phyloP scores from a whole-genome alignment of 2,797 vertebrate genomes.

The Buceros bicornis region DNA sequence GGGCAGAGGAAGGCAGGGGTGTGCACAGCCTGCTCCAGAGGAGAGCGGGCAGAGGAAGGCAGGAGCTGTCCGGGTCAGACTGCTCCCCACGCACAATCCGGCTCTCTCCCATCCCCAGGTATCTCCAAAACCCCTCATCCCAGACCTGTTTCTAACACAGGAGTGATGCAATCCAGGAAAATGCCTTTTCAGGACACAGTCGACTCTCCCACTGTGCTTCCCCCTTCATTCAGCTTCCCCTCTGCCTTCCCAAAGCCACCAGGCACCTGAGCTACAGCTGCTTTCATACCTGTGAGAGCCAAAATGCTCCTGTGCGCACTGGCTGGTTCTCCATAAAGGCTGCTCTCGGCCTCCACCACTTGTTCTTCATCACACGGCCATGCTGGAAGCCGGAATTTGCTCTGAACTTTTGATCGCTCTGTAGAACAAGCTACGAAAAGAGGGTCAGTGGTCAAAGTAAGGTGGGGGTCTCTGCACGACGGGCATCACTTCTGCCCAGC shows the following conservation, averaged over 20 bases:
- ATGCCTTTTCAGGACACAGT: not conserved
- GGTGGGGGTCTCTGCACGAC: not conserved
- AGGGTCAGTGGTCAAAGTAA: not conserved
- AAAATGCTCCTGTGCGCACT: not conserved
- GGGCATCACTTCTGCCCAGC: not conserved
- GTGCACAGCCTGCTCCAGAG: not conserved
- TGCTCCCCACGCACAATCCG: not conserved
- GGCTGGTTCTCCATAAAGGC: accelerated
- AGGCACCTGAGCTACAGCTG: not conserved
- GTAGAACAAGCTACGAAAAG: not conserved
- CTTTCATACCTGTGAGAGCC: not conserved
- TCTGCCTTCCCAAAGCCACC: not conserved
- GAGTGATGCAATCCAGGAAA: not conserved
- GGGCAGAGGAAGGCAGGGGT: no score
- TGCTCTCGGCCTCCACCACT: not conserved
- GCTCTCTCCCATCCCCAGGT: not conserved
- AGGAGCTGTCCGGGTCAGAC: not conserved
- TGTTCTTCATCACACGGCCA: not conserved
- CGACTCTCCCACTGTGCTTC: not conserved
- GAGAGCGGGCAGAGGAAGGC: not conserved
- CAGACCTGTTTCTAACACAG: not conserved
- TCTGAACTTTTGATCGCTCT: no score
- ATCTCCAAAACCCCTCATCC: not conserved
- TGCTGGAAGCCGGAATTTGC: no score
- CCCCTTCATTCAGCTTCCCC: not conserved